These are phyloP conservation scores for Parazoanthus swiftii DNA, from an alignment of 92 coral and sea anemone genomes.

Conservation along the genomic window DNA sequence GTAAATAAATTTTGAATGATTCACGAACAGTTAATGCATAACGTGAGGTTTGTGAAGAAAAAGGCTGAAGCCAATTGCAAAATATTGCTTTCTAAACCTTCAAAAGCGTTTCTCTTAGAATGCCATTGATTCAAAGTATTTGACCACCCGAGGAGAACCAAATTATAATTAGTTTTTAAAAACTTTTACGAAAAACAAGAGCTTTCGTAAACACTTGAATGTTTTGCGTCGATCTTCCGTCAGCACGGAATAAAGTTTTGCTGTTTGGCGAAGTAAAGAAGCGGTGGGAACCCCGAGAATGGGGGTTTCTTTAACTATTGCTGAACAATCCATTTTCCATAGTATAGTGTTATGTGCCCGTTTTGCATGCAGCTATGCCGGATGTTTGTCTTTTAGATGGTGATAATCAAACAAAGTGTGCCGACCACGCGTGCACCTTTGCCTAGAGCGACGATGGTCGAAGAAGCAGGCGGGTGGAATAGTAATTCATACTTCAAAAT, in stretches of 20 bases:
- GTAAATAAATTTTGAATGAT: too few relatives aligned
- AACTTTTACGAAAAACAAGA: not conserved
- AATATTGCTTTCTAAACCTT: not conserved
- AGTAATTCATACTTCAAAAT: not conserved
- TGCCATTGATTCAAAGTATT: not conserved
- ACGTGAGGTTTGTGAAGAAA: not conserved
- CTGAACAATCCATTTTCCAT: too few relatives aligned
- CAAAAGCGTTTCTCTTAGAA: not conserved
- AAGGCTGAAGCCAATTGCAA: not conserved
- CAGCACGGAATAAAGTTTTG: not conserved
- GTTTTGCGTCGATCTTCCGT: not conserved
- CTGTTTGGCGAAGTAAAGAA: not conserved
- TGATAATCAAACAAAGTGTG: not conserved
- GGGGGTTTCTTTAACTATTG: not conserved
- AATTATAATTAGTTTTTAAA: not conserved
- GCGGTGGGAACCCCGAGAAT: not conserved
- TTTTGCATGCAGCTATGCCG: not conserved
- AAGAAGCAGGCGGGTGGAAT: not conserved
- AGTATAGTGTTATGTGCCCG: too few relatives aligned
- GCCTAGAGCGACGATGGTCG: not conserved
- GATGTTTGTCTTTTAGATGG: not conserved
- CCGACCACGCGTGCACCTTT: not conserved
- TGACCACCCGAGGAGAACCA: not conserved
- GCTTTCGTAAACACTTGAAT: too few relatives aligned
- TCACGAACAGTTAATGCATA: too few relatives aligned